A percentile compares a stretch with the other conserved stretches of the same genome.
Evolutionary conservation across 2,888 invertebrate genomes (phyloP).

Genomic region (Andrena dorsata): DNA sequence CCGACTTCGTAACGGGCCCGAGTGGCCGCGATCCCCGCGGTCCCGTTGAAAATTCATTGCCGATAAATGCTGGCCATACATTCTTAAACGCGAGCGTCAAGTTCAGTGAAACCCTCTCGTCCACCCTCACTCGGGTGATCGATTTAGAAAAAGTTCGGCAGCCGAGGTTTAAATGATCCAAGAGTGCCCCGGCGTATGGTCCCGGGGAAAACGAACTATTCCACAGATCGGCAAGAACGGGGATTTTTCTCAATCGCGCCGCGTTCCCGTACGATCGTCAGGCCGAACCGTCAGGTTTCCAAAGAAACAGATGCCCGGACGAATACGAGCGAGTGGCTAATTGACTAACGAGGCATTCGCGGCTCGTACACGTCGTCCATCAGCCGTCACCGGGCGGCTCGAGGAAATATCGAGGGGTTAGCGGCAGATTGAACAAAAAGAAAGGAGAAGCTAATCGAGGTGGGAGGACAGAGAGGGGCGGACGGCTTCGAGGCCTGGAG

Average conservation of each 20-base stretch:
- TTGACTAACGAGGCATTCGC: slow-evolving; percentile 65
- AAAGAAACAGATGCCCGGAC: slow-evolving; percentile 49
- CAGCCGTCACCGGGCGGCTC: slow-evolving; percentile 51
- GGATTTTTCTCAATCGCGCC: background rate
- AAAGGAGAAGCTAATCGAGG: background rate
- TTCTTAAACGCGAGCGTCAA: no score
- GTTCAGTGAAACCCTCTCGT: no score
- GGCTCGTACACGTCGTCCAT: slow-evolving; percentile 58
- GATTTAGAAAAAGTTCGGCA: no score
- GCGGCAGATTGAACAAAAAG: slow-evolving; percentile 20
- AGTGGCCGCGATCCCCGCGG: slow-evolving; percentile 1
- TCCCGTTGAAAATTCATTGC: slow-evolving; percentile 17
- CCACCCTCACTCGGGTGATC: no score
- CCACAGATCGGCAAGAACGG: background rate
- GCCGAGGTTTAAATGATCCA: no score
- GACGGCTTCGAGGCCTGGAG: background rate
- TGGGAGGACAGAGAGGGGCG: background rate
- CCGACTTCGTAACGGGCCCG: slow-evolving; percentile 61
- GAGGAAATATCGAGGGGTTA: slow-evolving; percentile 57
- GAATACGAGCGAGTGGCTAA: slow-evolving; percentile 55
- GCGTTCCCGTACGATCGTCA: background rate
- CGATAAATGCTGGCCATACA: background rate
- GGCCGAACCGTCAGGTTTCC: slow-evolving; percentile 29
- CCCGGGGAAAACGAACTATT: background rate
- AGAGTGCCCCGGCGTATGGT: background rate